Evolutionary conservation across 92 coral and sea anemone genomes (phyloP), one percentile per base, ranked within the genome.

Genomic region (Desmophyllum pertusum): DNA sequence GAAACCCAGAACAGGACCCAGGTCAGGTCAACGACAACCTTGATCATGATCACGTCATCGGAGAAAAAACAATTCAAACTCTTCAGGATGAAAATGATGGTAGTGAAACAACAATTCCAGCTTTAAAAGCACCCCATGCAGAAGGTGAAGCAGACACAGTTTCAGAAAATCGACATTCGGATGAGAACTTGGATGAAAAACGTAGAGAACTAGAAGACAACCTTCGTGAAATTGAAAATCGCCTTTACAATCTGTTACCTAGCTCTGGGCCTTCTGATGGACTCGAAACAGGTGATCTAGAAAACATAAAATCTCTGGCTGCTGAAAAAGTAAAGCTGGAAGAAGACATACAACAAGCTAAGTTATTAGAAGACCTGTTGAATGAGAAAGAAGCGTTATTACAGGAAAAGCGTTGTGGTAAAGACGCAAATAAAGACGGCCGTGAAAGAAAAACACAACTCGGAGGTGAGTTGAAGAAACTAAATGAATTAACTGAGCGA

Each of bases 271-370:
- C 27, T 10, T 66, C 65, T 35, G 65, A 67, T 31, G 72, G 27
- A 27, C 41, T 8, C 45, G 40, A 30, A 17, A 42, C 13, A 7
- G 18, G 14, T 31, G 62, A 48, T 8, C 46, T 80, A 10, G 48
- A 67, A 39, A 36, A 31, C 0, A 10, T 80, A 4, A 48, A 35
- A 68, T 27, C 64, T 37, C 76, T 80, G 35, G n/a, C 25, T 37
- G 19, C 40, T 37, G 65, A 66, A 21, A 80, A 48, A 18, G 38
- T 25, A 1, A 84, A 40, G 13, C 74, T 89, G 27, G 81, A 86
- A 86, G 87, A 81, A 30, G 84, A 86, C 55, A 57, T 85, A 35
- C 80, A 75, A 45, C 83, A 85, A 79, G 41, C 21, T 9, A 70
- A 78, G 45, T 50, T 67, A 61, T 7, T 46, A 10, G 50, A 80